Base-by-base conservation (phyloP, 2,888 invertebrate species). In the Coenonympha arcania region DNA sequence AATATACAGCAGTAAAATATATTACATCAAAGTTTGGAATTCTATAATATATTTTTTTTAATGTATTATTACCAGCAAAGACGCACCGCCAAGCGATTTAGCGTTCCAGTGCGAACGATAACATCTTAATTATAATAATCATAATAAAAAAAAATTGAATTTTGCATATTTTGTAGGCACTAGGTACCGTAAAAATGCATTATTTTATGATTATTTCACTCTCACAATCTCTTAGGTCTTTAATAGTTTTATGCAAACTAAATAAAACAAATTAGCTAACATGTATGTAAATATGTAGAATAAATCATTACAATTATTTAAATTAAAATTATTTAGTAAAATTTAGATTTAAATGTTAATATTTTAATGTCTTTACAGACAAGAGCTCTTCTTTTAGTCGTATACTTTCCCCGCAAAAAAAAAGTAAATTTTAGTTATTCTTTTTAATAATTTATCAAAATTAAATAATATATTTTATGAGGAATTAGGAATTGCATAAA, bases 281-380 rank as follows among this genome's bases (percentile, higher is more conserved):
- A 22, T 39, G 39, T 39, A n/a, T n/a, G n/a, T n/a, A n/a, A n/a
- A n/a, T n/a, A 39, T 39, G 39, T 24, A 39, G 39, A 39, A 15
- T 3, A 13, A 39, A 15, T n/a, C n/a, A n/a, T n/a, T n/a, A n/a
- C n/a, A n/a, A n/a, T n/a, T n/a, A n/a, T n/a, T n/a, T n/a, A n/a
- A n/a, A n/a, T n/a, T n/a, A n/a, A n/a, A n/a, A n/a, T n/a, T n/a
- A n/a, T n/a, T n/a, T n/a, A n/a, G n/a, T n/a, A n/a, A n/a, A n/a
- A 39, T 39, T 22, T 24, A 39, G 39, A 39, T 22, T 3, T 22
- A 39, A 15, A n/a, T 1, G 13, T 39, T 2, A 24, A 37, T 13
- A 22, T 22, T n/a, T n/a, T n/a, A 3, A 37, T 13, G 4, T 24
- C 22, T 39, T 11, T 8, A 15, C 37, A 19, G 13, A 15, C 6